phyloP scores from a whole-genome alignment of 2,888 invertebrate species.

The Esperia sulphurella region DNA sequence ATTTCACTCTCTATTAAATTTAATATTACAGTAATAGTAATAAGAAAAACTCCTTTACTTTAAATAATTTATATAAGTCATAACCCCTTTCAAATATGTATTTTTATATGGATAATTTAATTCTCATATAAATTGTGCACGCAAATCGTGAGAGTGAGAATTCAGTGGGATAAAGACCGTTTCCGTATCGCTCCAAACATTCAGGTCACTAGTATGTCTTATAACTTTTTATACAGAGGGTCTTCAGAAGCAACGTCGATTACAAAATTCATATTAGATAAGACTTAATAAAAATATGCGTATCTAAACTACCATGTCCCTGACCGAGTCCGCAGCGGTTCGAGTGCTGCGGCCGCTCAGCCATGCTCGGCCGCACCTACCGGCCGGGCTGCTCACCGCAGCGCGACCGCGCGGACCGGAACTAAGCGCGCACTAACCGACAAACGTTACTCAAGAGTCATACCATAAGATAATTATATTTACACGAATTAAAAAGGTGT shows the following conservation, averaged over 20 bases:
- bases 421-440: conserved; percentile 27
- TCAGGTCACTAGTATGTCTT: conserved; percentile 80
- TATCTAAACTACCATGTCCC: conserved; percentile 71
- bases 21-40: conserved; percentile 76
- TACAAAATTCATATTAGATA: conserved; percentile 77
- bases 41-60: conserved; percentile 68
- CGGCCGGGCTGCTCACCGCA: conserved; percentile 15
- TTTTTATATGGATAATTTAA: conserved; percentile 53
- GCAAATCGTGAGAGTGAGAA: conserved; percentile 73
- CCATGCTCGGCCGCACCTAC: conserved; percentile 13
- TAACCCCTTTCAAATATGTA: conserved; percentile 68
- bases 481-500: conserved; percentile 73
- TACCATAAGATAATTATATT: conserved; percentile 76
- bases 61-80: conserved; percentile 75
- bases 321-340: conserved; percentile 34
- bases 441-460: conserved; percentile 56
- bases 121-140: conserved; percentile 71
- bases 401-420: conserved; percentile 17
- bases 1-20: conserved; percentile 79
- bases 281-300: conserved; percentile 77
- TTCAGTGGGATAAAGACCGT: conserved; percentile 72
- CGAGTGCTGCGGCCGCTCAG: too few relatives aligned
- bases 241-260: conserved; percentile 78
- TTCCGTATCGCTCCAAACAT: conserved; percentile 70
- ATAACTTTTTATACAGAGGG: conserved; percentile 75